Percentiles rank a stretch among this genome's conserved stretches.
Conservation (phyloP, 2,888 invertebrate species). For the Drosophila sordidula region DNA sequence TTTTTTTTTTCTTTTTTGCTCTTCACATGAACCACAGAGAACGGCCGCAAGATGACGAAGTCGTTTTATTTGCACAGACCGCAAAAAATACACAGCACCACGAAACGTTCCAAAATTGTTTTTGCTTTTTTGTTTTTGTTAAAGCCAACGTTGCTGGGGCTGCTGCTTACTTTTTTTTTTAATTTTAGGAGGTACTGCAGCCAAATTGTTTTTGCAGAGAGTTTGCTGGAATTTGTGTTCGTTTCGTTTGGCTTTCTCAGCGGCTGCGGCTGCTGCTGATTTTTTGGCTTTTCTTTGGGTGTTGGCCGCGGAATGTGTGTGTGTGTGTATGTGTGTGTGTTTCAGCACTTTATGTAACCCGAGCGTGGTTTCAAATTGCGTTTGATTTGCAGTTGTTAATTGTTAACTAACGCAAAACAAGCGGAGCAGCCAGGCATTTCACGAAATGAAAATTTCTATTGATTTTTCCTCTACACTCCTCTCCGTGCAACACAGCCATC, state of each 20-base stretch:
- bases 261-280: slow-evolving; percentile 44
- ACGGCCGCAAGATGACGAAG: slow-evolving; percentile 77
- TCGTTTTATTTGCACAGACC: slow-evolving; percentile 71
- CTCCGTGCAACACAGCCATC: slow-evolving; percentile 67
- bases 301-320: slow-evolving; percentile 74
- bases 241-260: slow-evolving; percentile 56
- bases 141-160: slow-evolving; percentile 4
- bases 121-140: slow-evolving; percentile 8
- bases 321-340: slow-evolving; percentile 3
- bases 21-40: slow-evolving; percentile 37
- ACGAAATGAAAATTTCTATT: slow-evolving; percentile 83
- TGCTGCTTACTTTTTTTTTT: slow-evolving; percentile 55
- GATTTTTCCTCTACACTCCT: slow-evolving; percentile 81
- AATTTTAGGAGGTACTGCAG: slow-evolving; percentile 21
- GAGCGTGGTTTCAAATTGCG: slow-evolving; percentile 36
- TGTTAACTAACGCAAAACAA: slow-evolving; percentile 71
- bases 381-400: slow-evolving; percentile 51
- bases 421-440: slow-evolving; percentile 66
- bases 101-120: slow-evolving; percentile 23
- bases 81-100: slow-evolving; percentile 22
- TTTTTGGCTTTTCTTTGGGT: slow-evolving; percentile 52
- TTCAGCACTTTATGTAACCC: slow-evolving; percentile 59
- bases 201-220: slow-evolving; percentile 46
- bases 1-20: slow-evolving; percentile 46
- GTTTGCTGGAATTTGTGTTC: slow-evolving; percentile 67